Percentiles rank a stretch among this genome's conserved stretches.
Evolutionary conservation across 2,888 invertebrate species (phyloP).

Genomic region (Mimas tiliae): DNA sequence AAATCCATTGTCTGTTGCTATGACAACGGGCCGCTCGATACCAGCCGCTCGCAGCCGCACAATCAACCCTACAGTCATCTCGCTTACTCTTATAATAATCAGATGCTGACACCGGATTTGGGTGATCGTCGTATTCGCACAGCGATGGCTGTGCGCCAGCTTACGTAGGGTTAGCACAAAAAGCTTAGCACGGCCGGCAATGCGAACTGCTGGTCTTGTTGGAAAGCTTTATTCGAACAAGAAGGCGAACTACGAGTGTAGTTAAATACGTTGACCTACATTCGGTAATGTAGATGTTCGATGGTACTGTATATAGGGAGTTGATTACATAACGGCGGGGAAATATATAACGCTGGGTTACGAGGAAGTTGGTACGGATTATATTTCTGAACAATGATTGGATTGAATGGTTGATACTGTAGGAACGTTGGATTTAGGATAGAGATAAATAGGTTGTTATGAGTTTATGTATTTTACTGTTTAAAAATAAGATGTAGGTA

Average conservation of each 20-base stretch:
- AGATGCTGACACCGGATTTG: constrained; percentile 72
- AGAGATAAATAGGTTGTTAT: not conserved
- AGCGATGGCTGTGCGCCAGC: constrained; percentile 77
- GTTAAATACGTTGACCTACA: constrained; percentile 52
- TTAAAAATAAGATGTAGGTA: not conserved
- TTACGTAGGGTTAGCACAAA: constrained; percentile 74
- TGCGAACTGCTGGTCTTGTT: constrained; percentile 66
- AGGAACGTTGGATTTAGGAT: not conserved
- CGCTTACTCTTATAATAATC: constrained; percentile 72
- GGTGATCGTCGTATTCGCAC: constrained; percentile 66
- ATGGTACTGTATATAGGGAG: constrained; percentile 37
- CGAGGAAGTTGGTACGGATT: constrained; percentile 20
- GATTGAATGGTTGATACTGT: not conserved
- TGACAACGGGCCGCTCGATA: constrained; percentile 82
- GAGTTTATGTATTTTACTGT: not conserved
- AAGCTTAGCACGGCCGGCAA: constrained; percentile 50
- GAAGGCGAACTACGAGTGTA: constrained; percentile 58
- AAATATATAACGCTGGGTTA: constrained; percentile 6
- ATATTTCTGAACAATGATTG: not conserved
- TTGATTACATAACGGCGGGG: constrained; percentile 29
- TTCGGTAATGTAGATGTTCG: constrained; percentile 30
- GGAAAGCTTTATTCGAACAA: constrained; percentile 68
- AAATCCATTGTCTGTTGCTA: constrained; percentile 85
- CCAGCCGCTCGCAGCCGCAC: constrained; percentile 63
- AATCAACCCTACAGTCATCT: constrained; percentile 75